A percentile compares a stretch with the other conserved stretches of the same genome.
phyloP scores from a whole-genome alignment of 1,140 invertebrate species.

The Bombus pascuorum region DNA sequence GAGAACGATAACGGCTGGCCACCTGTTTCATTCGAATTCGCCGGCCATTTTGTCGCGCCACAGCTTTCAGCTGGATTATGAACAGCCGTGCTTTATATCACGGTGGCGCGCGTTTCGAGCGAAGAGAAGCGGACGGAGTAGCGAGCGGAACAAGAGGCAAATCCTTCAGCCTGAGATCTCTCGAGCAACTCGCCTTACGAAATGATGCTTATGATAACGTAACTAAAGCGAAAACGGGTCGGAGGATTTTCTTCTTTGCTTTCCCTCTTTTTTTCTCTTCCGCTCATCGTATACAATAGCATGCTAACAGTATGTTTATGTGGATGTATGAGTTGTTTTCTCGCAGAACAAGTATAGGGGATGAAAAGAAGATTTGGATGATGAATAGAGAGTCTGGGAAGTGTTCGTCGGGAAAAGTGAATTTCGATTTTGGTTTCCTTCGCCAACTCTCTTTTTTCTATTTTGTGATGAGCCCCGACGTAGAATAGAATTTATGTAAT shows the following conservation, averaged over 20 bases:
- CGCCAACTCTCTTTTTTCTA: too few species aligned
- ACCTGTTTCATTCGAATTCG: slow-evolving; percentile 13
- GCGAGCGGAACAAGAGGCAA: background rate
- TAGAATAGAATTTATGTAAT: too few species aligned
- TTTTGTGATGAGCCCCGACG: too few species aligned
- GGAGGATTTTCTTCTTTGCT: background rate
- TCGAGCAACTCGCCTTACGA: slow-evolving; percentile 2
- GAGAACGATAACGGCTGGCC: background rate
- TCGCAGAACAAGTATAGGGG: too few species aligned
- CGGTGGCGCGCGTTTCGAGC: background rate
- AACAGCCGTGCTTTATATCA: slow-evolving; percentile 14
- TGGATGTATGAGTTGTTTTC: too few species aligned
- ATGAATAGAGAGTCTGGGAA: too few species aligned
- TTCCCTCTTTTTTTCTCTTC: background rate
- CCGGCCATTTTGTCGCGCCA: slow-evolving; percentile 3
- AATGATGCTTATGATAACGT: slow-evolving; percentile 27
- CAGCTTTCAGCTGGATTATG: slow-evolving; percentile 27
- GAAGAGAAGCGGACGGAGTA: background rate
- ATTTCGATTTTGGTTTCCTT: too few species aligned
- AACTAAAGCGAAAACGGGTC: background rate
- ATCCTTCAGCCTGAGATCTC: slow-evolving; percentile 6
- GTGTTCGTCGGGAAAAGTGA: too few species aligned
- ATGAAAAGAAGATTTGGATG: too few species aligned
- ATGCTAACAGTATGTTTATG: too few species aligned
- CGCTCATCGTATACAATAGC: too few species aligned